A percentile compares a stretch with the other conserved stretches of the same genome.
These are phyloP conservation scores for Oceanodroma leucorhoa DNA, from an alignment of 2,797 vertebrate species.

Conservation along the genomic window DNA sequence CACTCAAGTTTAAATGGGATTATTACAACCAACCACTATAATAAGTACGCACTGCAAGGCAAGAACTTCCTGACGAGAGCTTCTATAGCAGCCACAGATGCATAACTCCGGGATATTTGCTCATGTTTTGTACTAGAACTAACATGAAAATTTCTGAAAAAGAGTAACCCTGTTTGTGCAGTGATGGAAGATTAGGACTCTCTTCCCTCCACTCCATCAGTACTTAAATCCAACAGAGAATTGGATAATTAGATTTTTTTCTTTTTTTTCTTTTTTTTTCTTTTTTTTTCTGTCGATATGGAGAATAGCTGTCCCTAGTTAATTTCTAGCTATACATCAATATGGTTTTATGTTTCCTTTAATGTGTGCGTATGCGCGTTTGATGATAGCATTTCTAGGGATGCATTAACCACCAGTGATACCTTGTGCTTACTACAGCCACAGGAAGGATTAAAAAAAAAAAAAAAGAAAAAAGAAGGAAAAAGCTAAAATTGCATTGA, in stretches of 20 bases:
- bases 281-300: accelerated
- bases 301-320: neutral
- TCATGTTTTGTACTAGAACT: neutral
- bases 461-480: neutral
- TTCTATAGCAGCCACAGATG: neutral
- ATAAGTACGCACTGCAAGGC: neutral
- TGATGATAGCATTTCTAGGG: neutral
- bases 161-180: neutral
- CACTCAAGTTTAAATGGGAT: neutral
- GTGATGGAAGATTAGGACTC: neutral
- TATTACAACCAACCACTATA: neutral
- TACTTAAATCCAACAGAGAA: neutral
- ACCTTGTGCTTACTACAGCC: neutral
- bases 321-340: neutral
- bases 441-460: neutral
- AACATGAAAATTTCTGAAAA: neutral
- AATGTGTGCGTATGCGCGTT: neutral
- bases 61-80: neutral
- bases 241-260: neutral
- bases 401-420: neutral
- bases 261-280: too few relatives aligned
- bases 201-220: neutral
- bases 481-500: neutral
- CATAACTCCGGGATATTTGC: neutral
- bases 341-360: neutral